Evolutionary conservation across 2,797 vertebrate species (phyloP).

Genomic region (Mormyrops attenuatus): DNA sequence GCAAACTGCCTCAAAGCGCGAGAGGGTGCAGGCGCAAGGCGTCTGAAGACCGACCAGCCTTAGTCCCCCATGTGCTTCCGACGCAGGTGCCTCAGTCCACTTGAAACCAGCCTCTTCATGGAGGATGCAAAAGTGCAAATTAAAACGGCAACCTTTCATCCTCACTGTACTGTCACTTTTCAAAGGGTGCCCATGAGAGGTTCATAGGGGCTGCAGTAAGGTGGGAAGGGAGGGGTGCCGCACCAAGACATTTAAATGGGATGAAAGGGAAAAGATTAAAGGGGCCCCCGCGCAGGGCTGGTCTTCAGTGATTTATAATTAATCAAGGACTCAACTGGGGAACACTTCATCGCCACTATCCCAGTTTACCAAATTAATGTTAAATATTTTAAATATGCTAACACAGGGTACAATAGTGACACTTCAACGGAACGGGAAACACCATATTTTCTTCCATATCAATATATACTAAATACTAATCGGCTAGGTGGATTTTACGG

Average conservation of each 20-base stretch:
- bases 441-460: background rate
- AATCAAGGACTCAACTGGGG: slow-evolving; percentile 34
- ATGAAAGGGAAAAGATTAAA: slow-evolving; percentile 44
- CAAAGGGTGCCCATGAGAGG: background rate
- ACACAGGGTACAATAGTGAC: background rate
- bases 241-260: slow-evolving; percentile 39
- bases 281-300: slow-evolving; percentile 34
- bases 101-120: slow-evolving; percentile 4
- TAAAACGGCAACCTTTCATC: slow-evolving; percentile 21
- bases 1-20: background rate
- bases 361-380: background rate
- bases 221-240: background rate
- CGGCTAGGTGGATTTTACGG: background rate
- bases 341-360: slow-evolving; percentile 24
- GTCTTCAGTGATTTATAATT: slow-evolving; percentile 48
- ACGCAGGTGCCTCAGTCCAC: slow-evolving; percentile 7
- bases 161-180: slow-evolving; percentile 19
- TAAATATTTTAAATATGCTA: background rate
- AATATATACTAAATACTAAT: background rate
- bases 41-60: background rate
- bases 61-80: background rate
- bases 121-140: slow-evolving; percentile 27
- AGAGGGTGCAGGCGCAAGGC: background rate
- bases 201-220: background rate
- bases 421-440: slow-evolving; percentile 22